Evolutionary conservation across 1,140 invertebrate genomes (phyloP).

Genomic region (Aphidius gifuensis): DNA sequence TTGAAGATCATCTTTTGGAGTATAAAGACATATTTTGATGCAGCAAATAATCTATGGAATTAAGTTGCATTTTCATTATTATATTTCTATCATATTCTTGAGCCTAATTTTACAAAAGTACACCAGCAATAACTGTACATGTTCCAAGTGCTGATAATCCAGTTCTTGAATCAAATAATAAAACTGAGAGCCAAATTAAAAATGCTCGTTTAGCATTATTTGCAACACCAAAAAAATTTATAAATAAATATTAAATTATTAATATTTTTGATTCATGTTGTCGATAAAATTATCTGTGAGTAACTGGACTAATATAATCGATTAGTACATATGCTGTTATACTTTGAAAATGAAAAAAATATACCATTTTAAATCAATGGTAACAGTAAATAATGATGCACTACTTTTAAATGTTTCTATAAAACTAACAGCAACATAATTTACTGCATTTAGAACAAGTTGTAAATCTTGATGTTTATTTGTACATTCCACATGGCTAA

Average conservation of each 20-base stretch:
- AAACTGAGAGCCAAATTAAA: slow-evolving; percentile 78
- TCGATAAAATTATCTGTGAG: slow-evolving; percentile 67
- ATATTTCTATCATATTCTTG: slow-evolving; percentile 58
- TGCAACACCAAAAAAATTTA: slow-evolving; percentile 64
- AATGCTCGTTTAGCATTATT: slow-evolving; percentile 83
- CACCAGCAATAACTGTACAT: slow-evolving; percentile 70
- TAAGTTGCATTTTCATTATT: slow-evolving; percentile 37
- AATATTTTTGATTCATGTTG: slow-evolving; percentile 8
- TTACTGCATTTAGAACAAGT: slow-evolving; percentile 73
- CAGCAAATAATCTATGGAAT: slow-evolving; percentile 43
- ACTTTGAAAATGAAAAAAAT: slow-evolving; percentile 85
- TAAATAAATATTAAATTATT: slow-evolving; percentile 1
- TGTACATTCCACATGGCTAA: slow-evolving; percentile 72
- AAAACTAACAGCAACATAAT: slow-evolving; percentile 83
- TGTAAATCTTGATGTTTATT: slow-evolving; percentile 65
- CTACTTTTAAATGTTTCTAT: slow-evolving; percentile 86
- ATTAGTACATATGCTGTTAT: slow-evolving; percentile 83
- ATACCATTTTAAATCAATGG: slow-evolving; percentile 76
- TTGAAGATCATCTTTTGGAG: not conserved
- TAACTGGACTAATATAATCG: slow-evolving; percentile 83
- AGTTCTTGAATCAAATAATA: slow-evolving; percentile 76
- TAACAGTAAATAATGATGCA: slow-evolving; percentile 78
- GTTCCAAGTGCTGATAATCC: slow-evolving; percentile 75
- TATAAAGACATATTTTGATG: slow-evolving; percentile 27
- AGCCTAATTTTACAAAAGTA: slow-evolving; percentile 76